A percentile compares a stretch with the other conserved stretches of the same genome.
These are phyloP conservation scores for Lepus europaeus DNA, from an alignment of 2,113 vertebrate genomes.

Conservation along the genomic window DNA sequence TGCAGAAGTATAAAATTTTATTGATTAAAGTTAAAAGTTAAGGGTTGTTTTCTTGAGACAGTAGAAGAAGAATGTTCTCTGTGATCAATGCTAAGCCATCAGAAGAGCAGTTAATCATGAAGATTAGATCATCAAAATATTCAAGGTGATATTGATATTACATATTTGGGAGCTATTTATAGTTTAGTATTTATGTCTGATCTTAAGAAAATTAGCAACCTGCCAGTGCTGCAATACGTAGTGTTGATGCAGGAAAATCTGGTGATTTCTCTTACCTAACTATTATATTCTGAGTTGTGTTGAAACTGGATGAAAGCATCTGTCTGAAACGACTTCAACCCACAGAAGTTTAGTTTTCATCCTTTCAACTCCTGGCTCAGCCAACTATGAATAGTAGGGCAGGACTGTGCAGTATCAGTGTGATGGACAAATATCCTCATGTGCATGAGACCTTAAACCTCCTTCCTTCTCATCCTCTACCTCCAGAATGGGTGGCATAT, in stretches of 20 bases:
- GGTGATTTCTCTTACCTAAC: not conserved
- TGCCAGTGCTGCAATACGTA: not conserved
- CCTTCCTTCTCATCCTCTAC: not conserved
- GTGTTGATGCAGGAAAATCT: not conserved
- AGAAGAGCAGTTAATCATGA: not conserved
- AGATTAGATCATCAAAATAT: not conserved
- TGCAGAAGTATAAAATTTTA: not conserved
- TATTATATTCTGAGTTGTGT: not conserved
- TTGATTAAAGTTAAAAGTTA: not conserved
- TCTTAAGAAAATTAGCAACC: not conserved
- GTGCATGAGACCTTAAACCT: not conserved
- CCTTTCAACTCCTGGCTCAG: not conserved
- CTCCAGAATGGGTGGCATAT: not conserved
- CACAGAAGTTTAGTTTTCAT: not conserved
- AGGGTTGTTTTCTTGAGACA: not conserved
- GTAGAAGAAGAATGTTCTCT: not conserved
- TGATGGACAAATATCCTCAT: not conserved
- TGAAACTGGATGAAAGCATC: not conserved
- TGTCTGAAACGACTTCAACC: not conserved
- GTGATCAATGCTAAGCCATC: not conserved
- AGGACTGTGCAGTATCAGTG: not conserved
- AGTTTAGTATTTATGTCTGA: not conserved
- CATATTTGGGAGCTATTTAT: not conserved
- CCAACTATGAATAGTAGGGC: not conserved
- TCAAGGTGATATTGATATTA: conserved; percentile 24